Base-by-base conservation (phyloP, 2,888 invertebrate species). In the Dastarcus helophoroides region DNA sequence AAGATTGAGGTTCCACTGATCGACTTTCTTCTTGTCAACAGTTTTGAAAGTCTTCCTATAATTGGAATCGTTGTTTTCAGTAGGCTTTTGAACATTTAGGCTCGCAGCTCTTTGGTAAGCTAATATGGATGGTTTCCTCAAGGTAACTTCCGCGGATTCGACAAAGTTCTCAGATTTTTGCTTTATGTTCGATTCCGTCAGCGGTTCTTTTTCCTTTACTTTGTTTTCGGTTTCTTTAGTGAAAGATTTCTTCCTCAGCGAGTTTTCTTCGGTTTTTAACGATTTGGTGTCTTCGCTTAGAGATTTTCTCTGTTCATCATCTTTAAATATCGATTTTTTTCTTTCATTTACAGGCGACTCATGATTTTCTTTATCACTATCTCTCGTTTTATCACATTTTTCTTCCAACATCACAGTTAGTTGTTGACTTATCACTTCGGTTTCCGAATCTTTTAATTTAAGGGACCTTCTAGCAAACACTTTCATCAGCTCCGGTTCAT, bases 381-480 rank as follows among this genome's bases (percentile, higher is more conserved):
- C 79, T 29, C 77, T 62, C 26, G 71, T 71, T 52, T 71, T 71
- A 60, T 31, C 58, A 51, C 51, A 62, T 33, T 64, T 64, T 11
- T 64, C 63, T 33, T 54, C 56, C 13, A 60, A 62, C 25, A 58
- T 56, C 16, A 65, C 63, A 1, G 71, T 60, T 19, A 72, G 68
- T 39, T 73, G 71, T 37, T 71, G 70, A 9, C 71, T 67, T 34
- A 78, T 60, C 22, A 60, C 61, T 34, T 73, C 73, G 1, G 65
- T 67, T 46, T 81, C 80, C 3, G 62, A 62, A 45, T 82, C 81
- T 61, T 79, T 80, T n/a, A 81, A 63, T 60, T 84, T 84, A 0
- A 84, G 61, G n/a, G 83, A 84, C 33, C 83, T 63, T 23, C 84
- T 64, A 0, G 83, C 83, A 52, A 84, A 84, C 1, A 84, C 84